These are phyloP conservation scores for Rhagologus leucostigma DNA, from an alignment of 2,113 vertebrate species.

Conservation along the genomic window DNA sequence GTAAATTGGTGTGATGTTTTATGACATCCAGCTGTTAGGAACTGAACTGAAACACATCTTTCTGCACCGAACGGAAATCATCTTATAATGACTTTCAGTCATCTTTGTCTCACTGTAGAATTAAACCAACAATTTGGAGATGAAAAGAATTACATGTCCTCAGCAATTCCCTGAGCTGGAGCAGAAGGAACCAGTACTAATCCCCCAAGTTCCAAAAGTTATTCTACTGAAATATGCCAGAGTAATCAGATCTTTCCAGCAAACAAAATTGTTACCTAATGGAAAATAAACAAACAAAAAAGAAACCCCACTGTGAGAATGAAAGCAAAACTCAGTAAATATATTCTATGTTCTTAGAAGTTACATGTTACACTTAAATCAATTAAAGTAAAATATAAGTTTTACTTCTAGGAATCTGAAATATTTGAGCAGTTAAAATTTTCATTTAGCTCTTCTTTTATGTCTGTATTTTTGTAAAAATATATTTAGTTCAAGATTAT, in stretches of 20 bases:
- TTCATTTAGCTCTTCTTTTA: background rate
- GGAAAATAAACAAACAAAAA: background rate
- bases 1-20: background rate
- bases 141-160: background rate
- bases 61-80: background rate
- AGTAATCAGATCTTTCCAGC: background rate
- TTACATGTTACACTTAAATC: background rate
- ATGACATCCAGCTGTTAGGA: background rate
- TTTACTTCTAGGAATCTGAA: background rate
- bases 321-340: background rate
- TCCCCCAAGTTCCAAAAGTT: background rate
- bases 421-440: background rate
- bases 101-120: background rate
- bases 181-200: background rate
- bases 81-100: background rate
- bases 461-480: background rate
- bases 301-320: accelerated
- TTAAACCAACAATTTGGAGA: background rate
- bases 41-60: background rate
- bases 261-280: background rate
- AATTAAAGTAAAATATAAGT: background rate
- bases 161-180: background rate
- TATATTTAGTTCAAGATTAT: background rate
- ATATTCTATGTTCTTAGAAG: background rate
- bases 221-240: background rate